These are phyloP conservation scores for Sebastes kiyomatsui DNA, from an alignment of 2,797 vertebrate genomes.

Conservation along the genomic window DNA sequence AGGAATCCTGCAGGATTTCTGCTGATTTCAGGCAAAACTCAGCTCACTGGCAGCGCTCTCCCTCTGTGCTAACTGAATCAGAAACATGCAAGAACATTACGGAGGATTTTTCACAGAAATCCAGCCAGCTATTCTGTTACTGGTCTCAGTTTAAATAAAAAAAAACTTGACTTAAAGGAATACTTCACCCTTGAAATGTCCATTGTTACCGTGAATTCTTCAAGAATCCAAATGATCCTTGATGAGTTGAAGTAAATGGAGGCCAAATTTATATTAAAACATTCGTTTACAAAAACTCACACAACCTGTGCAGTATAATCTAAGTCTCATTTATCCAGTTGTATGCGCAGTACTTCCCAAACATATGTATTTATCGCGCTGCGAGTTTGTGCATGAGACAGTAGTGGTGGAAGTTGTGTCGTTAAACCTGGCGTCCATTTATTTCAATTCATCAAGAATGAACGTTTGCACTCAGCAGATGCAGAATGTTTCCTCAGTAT, in stretches of 20 bases:
- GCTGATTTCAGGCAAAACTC: conserved; percentile 59
- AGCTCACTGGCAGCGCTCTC: conserved; percentile 29
- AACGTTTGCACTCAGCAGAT: neutral
- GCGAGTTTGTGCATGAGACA: too few species aligned
- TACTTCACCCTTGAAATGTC: neutral
- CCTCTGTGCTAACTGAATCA: conserved; percentile 48
- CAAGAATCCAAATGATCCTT: too few species aligned
- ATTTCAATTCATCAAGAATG: neutral
- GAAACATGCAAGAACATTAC: conserved; percentile 46
- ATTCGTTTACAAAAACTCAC: too few species aligned
- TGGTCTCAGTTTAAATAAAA: neutral
- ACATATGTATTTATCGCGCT: too few species aligned
- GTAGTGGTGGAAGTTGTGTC: too few species aligned
- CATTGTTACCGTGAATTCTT: neutral
- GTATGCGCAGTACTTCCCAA: too few species aligned
- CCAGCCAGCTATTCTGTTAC: conserved; percentile 2
- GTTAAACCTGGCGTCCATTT: too few species aligned
- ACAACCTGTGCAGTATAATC: too few species aligned
- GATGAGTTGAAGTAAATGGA: too few species aligned
- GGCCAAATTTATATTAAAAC: too few species aligned
- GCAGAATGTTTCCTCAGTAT: neutral
- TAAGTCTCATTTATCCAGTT: too few species aligned
- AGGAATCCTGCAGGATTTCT: conserved; percentile 58
- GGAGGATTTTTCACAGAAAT: conserved; percentile 6
- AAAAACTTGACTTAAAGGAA: neutral